These are phyloP conservation scores for Dolichopus griseipennis DNA, from an alignment of 2,888 invertebrate genomes.

Conservation along the genomic window DNA sequence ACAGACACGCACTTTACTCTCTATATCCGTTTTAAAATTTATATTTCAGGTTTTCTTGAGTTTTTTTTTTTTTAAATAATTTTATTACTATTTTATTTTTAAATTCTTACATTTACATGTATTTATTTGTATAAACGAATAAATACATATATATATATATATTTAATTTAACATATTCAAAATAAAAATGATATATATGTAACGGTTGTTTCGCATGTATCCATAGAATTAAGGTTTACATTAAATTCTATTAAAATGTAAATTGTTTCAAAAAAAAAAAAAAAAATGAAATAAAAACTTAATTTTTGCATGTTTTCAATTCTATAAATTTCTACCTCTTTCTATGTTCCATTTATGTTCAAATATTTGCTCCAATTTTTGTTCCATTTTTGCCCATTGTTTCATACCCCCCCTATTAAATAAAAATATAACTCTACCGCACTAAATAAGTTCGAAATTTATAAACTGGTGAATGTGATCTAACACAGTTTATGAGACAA, in stretches of 20 bases:
- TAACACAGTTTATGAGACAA: no score
- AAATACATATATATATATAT: neutral
- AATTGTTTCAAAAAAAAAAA: neutral
- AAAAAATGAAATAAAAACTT: no score
- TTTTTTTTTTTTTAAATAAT: neutral
- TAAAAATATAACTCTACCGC: no score
- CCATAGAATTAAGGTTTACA: neutral
- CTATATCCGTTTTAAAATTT: neutral
- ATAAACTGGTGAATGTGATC: no score
- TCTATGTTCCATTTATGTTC: neutral
- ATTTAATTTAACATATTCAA: neutral
- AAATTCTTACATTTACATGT: neutral
- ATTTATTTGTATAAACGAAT: neutral
- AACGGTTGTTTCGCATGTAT: neutral
- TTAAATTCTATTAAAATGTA: neutral
- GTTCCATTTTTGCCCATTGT: no score
- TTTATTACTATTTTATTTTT: neutral
- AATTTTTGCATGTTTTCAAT: neutral
- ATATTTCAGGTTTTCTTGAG: neutral
- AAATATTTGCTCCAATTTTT: no score
- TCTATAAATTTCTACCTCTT: neutral
- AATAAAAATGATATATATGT: neutral
- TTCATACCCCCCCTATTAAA: no score
- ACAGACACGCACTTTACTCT: neutral
- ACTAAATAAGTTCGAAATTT: no score